Percentiles rank a stretch among this genome's conserved stretches.
Evolutionary conservation across 1,140 invertebrate genomes (phyloP).

Genomic region (Nylanderia fulva): DNA sequence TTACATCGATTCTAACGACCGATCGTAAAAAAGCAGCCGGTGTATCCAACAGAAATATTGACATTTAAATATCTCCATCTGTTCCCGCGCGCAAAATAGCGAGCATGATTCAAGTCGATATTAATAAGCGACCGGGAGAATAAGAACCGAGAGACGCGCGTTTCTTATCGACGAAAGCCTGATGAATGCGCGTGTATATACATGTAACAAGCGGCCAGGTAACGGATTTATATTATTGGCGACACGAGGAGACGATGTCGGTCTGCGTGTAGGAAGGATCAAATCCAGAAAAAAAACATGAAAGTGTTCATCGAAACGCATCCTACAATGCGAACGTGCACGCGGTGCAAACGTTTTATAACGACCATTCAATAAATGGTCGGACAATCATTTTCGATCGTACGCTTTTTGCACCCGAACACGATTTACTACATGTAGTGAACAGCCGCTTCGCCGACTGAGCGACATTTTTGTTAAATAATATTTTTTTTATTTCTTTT

Average conservation of each 20-base stretch:
- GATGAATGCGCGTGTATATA: neutral
- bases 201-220: neutral
- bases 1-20: slow-evolving; percentile 78
- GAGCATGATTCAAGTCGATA: slow-evolving; percentile 54
- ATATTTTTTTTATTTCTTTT: neutral
- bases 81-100: slow-evolving; percentile 68
- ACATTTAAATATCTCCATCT: slow-evolving; percentile 82
- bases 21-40: slow-evolving; percentile 80
- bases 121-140: slow-evolving; percentile 61
- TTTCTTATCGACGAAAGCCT: slow-evolving; percentile 9
- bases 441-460: slow-evolving; percentile 4
- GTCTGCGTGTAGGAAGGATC: neutral
- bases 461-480: slow-evolving; percentile 13
- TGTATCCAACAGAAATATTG: slow-evolving; percentile 76
- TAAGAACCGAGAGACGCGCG: slow-evolving; percentile 16
- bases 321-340: slow-evolving; percentile 16
- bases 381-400: slow-evolving; percentile 51
- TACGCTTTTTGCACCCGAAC: neutral
- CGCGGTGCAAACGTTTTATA: slow-evolving; percentile 44
- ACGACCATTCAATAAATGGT: slow-evolving; percentile 4
- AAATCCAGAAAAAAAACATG: slow-evolving; percentile 28
- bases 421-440: slow-evolving; percentile 8
- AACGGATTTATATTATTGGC: slow-evolving; percentile 62
- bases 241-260: slow-evolving; percentile 6
- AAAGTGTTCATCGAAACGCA: slow-evolving; percentile 48